A percentile compares a stretch with the other conserved stretches of the same genome.
phyloP scores from a whole-genome alignment of 2,888 invertebrate species.

The Dynastes grantii region DNA sequence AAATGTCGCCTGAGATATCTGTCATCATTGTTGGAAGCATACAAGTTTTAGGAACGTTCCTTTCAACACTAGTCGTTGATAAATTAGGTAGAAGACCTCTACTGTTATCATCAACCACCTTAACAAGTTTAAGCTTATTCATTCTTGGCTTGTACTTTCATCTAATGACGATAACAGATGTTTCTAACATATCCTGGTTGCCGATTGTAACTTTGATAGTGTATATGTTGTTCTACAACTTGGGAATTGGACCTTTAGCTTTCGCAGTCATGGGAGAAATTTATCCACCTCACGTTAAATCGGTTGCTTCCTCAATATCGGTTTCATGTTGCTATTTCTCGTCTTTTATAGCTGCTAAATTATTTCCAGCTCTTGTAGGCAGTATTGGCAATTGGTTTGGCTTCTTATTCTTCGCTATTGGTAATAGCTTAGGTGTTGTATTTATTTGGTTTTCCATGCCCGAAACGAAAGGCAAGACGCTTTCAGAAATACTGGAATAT shows the following conservation, averaged over 20 bases:
- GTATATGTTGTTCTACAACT: slow-evolving; percentile 82
- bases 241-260: slow-evolving; percentile 83
- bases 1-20: slow-evolving; percentile 75
- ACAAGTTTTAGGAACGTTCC: slow-evolving; percentile 80
- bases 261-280: slow-evolving; percentile 88
- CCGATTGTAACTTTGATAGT: slow-evolving; percentile 81
- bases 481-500: slow-evolving; percentile 47
- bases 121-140: slow-evolving; percentile 78
- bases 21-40: slow-evolving; percentile 85
- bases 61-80: slow-evolving; percentile 86
- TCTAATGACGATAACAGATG: slow-evolving; percentile 71
- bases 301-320: slow-evolving; percentile 81
- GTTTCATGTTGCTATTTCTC: slow-evolving; percentile 83
- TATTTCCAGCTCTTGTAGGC: slow-evolving; percentile 74
- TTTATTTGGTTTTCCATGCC: slow-evolving; percentile 72
- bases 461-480: slow-evolving; percentile 54
- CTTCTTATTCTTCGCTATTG: slow-evolving; percentile 81
- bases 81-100: slow-evolving; percentile 81
- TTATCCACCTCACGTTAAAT: slow-evolving; percentile 83
- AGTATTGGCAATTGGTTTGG: slow-evolving; percentile 77
- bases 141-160: slow-evolving; percentile 75
- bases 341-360: slow-evolving; percentile 83
- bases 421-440: slow-evolving; percentile 76
- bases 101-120: slow-evolving; percentile 78
- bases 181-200: slow-evolving; percentile 73